These are phyloP conservation scores for Lymantria dispar DNA, from an alignment of 2,888 invertebrate genomes.

Conservation along the genomic window DNA sequence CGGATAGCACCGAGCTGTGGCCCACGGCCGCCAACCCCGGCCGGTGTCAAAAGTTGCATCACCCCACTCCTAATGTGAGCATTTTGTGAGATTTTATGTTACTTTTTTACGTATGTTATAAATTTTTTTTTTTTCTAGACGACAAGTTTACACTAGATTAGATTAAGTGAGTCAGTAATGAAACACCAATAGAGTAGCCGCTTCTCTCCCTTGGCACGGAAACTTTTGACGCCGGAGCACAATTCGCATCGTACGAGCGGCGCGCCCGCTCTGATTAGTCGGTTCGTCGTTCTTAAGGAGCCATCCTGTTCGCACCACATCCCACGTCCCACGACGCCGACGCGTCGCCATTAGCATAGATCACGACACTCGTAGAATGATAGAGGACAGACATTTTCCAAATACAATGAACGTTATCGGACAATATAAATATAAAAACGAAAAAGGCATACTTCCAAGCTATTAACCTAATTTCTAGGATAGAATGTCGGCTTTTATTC, in stretches of 20 bases:
- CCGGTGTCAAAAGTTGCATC: slow-evolving; percentile 67
- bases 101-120: slow-evolving; percentile 76
- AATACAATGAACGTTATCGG: slow-evolving; percentile 77
- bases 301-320: slow-evolving; percentile 31
- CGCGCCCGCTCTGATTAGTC: slow-evolving; percentile 28
- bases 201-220: slow-evolving; percentile 78
- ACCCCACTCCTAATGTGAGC: slow-evolving; percentile 77
- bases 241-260: slow-evolving; percentile 39
- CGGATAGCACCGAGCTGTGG: slow-evolving; percentile 15
- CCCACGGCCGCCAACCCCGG: slow-evolving; percentile 17
- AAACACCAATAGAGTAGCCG: slow-evolving; percentile 83
- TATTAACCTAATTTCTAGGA: slow-evolving; percentile 76
- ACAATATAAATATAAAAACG: slow-evolving; percentile 71
- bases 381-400: slow-evolving; percentile 68
- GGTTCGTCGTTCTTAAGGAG: slow-evolving; percentile 35
- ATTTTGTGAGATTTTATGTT: slow-evolving; percentile 81
- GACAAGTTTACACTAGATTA: slow-evolving; percentile 81
- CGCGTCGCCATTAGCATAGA: slow-evolving; percentile 59
- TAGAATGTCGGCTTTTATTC: slow-evolving; percentile 80
- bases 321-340: slow-evolving; percentile 30
- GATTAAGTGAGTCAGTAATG: slow-evolving; percentile 80
- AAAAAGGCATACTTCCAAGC: slow-evolving; percentile 79
- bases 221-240: slow-evolving; percentile 74
- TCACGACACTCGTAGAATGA: slow-evolving; percentile 79
- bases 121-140: slow-evolving; percentile 73